These are phyloP conservation scores for Lutjanus campechanus DNA, from an alignment of 2,797 vertebrate species.

Conservation along the genomic window DNA sequence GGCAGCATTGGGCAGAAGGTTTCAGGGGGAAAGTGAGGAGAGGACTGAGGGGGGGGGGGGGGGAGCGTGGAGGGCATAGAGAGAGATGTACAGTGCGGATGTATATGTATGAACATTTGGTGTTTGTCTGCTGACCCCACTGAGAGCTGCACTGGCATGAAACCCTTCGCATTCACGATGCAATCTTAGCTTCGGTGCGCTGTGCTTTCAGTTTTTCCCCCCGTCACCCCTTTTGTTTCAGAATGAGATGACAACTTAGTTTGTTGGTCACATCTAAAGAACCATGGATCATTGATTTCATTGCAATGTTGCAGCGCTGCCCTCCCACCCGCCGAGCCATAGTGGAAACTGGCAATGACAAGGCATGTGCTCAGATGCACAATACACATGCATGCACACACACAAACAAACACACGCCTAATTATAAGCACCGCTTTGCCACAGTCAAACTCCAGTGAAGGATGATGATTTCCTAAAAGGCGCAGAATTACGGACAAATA, in stretches of 20 bases:
- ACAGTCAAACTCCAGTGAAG: slow-evolving; percentile 84
- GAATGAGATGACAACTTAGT: slow-evolving; percentile 81
- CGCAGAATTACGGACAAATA: slow-evolving; percentile 59
- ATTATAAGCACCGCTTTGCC: slow-evolving; percentile 84
- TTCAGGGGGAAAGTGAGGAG: slow-evolving; percentile 63
- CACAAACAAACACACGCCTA: slow-evolving; percentile 81
- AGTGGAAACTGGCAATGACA: slow-evolving; percentile 87
- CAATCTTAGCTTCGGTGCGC: slow-evolving; percentile 56
- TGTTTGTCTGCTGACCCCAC: slow-evolving; percentile 65
- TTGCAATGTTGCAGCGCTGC: slow-evolving; percentile 79
- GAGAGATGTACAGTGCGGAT: slow-evolving; percentile 52
- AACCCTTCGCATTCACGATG: slow-evolving; percentile 39
- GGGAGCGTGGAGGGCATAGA: neutral
- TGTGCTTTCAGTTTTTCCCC: slow-evolving; percentile 55
- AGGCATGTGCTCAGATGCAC: slow-evolving; percentile 76
- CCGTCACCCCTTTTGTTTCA: slow-evolving; percentile 74
- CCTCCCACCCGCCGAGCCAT: slow-evolving; percentile 85
- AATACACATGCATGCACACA: slow-evolving; percentile 57
- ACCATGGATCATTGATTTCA: slow-evolving; percentile 83
- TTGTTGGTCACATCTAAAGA: slow-evolving; percentile 85
- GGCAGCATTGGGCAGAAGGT: slow-evolving; percentile 80
- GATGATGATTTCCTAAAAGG: slow-evolving; percentile 75
- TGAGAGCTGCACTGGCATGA: slow-evolving; percentile 55
- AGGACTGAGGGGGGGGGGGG: slow-evolving; percentile 5
- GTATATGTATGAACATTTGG: slow-evolving; percentile 44